Base-by-base conservation (phyloP, 2,797 vertebrate genomes). In the Stomatorhinus walkeri region DNA sequence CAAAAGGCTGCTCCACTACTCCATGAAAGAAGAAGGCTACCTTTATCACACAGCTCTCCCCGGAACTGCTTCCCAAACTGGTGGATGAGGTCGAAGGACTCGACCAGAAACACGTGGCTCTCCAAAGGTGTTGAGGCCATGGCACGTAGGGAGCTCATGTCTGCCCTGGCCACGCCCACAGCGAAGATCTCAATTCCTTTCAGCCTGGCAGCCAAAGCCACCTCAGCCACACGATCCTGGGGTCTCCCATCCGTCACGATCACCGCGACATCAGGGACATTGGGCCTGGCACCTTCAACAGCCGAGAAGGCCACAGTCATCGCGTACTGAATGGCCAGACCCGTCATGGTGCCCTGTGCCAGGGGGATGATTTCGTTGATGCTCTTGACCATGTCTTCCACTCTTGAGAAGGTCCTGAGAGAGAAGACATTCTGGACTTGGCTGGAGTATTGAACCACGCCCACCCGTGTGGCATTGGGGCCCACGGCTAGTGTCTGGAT, bases 321-420 rank as follows among this genome's bases (percentile, higher is more conserved):
- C 93, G 96, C 92, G 0, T 99, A 99, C 92, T 95, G 97, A 93
- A 99, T 99, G 90, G 98, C 98, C 90, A 99, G 94, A 0, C 98
- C 98, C 0, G 98, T 99, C 98, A 99, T 99, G 89, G 98, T 99
- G 81, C 98, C 98, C 93, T 99, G 98, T 19, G 98, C 97, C 81
- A 99, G 94, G 0, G 98, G 98, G 61, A 98, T 90, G 90, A 99
- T 96, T 92, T 96, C 92, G 48, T 97, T 97, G 93, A 99, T 97
- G 93, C 95, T 96, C 56, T 95, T 97, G 91, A 98, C 96, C 96
- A 99, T 98, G 83, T 96, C 93, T 0, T 91, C 93, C 56, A 95
- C 92, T 0, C 93, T 96, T 56, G 92, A 93, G 92, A 97, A 97
- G 0, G 95, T 92, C 89, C 97, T 97, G 87, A 99, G 96, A n/a